Evolutionary conservation across 1,140 invertebrate genomes (phyloP), one percentile per base, ranked within the genome.

Genomic region (Linepithema humile): DNA sequence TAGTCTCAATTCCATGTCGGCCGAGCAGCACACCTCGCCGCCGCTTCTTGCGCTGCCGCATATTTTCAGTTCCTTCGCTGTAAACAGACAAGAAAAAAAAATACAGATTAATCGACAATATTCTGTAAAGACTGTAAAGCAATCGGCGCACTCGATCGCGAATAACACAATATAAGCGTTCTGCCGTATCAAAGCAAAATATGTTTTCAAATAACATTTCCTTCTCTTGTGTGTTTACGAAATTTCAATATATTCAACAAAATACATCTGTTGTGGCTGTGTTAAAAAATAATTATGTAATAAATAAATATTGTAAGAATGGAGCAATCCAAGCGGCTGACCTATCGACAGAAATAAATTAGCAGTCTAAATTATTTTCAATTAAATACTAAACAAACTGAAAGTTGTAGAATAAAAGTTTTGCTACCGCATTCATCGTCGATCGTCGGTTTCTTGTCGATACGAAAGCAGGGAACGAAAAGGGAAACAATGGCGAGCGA

Each of bases 61-160:
- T 86, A 91, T 92, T 85, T 92, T 94, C 64, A 94, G 85, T 88
- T 94, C 94, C 85, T 90, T 92, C n/a, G 94, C 94, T 94, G 89
- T 17, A 92, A 85, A 26, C 20, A 38, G 77, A 84, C 43, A 23
- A 45, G 26, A 60, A 73, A 87, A 84, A 32, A 23, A 43, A 43
- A 75, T 35, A 32, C 64, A 43, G 29, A 57, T 82, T 40, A 67
- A 20, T 64, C n/a, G 1, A 50, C 45, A 40, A 2, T 43, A 62
- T 35, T 0, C 9, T 48, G 3, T n/a, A 7, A 35, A 59, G 17
- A 65, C 4, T 10, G n/a, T 20, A 2, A 38, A n/a, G 32, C 3
- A 9, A 82, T 43, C 10, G 38, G 12, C 9, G 43, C 12, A 17
- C 48, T 77, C 9, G 45, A 53, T n/a, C 26, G 15, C 9, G 26